Evolutionary conservation across 2,113 vertebrate species (phyloP).

Genomic region (Amazona guildingii): DNA sequence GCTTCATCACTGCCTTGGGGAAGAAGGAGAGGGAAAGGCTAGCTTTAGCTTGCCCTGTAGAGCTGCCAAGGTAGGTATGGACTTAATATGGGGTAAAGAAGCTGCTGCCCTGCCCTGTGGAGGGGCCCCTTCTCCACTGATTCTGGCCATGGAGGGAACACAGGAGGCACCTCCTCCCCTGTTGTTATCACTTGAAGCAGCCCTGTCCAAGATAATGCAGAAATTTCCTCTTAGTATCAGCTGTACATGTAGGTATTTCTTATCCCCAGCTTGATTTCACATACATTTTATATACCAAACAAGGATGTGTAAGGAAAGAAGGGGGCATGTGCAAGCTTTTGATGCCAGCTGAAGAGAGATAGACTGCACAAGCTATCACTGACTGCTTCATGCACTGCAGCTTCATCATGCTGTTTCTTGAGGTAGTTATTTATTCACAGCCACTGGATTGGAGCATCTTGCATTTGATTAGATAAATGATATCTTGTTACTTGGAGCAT

Average conservation of each 20-base stretch:
- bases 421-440: not conserved
- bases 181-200: not conserved
- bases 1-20: accelerated
- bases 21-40: not conserved
- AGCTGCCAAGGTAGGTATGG: not conserved
- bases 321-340: not conserved
- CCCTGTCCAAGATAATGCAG: not conserved
- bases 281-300: not conserved
- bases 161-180: not conserved
- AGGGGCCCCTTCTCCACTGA: not conserved
- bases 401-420: not conserved
- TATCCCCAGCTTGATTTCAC: not conserved
- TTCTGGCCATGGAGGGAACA: not conserved
- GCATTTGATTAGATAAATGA: not conserved
- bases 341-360: not conserved
- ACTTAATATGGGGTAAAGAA: not conserved
- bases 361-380: not conserved
- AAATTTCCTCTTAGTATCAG: not conserved
- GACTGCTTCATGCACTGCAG: not conserved
- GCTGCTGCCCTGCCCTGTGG: not conserved
- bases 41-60: not conserved
- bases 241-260: not conserved
- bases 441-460: not conserved
- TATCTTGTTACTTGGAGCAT: not conserved
- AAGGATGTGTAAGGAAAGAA: not conserved